Evolutionary conservation across 64 coral and sea anemone genomes (phyloP).

Genomic region (Pocillopora verrucosa): DNA sequence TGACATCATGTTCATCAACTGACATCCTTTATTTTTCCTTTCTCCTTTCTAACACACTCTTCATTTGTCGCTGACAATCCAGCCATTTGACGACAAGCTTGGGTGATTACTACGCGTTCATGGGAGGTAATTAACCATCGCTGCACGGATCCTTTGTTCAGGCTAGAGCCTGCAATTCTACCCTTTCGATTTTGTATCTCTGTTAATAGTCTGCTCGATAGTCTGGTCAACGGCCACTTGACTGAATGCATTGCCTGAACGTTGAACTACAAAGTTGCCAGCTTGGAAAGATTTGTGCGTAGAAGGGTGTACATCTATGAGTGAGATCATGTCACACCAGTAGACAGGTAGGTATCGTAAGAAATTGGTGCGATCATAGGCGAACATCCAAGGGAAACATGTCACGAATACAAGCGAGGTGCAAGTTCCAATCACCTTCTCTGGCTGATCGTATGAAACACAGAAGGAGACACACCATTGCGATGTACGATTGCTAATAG

Average conservation of each 20-base stretch:
- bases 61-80: conserved; percentile 10
- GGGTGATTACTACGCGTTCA: conserved; percentile 52
- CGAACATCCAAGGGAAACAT: conserved; percentile 40
- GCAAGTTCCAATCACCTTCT: conserved; percentile 47
- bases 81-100: conserved; percentile 41
- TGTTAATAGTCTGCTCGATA: background rate
- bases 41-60: conserved; percentile 32
- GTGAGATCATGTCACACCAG: conserved; percentile 31
- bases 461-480: conserved; percentile 34
- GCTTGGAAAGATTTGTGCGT: conserved; percentile 5
- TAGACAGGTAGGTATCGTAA: conserved; percentile 46
- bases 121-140: conserved; percentile 56
- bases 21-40: conserved; percentile 30
- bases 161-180: conserved; percentile 38
- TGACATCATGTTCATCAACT: conserved; percentile 35
- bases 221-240: background rate
- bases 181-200: conserved; percentile 29
- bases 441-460: conserved; percentile 19
- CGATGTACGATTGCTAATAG: conserved; percentile 28
- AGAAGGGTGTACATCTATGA: conserved; percentile 15
- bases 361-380: conserved; percentile 42
- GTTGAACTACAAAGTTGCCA: conserved; percentile 33
- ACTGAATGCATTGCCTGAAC: background rate
- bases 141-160: conserved; percentile 55
- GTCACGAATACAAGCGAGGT: conserved; percentile 36